Conservation (phyloP, 2,113 vertebrate genomes). For the Psophia crepitans region DNA sequence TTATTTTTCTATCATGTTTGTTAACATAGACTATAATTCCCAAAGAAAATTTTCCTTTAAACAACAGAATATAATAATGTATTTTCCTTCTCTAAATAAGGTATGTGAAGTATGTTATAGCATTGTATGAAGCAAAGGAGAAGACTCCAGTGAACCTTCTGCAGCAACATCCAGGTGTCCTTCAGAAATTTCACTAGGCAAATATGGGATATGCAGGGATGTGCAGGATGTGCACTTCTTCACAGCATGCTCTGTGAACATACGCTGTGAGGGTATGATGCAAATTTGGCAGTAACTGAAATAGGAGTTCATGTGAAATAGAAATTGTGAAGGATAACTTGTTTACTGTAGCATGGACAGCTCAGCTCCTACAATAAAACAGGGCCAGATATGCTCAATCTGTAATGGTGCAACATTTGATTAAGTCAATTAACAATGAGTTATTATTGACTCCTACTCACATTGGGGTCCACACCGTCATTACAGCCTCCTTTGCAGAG, state of each 20-base stretch:
- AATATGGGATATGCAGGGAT: accelerated
- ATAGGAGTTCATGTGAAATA: background rate
- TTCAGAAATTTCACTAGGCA: background rate
- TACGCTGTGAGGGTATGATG: background rate
- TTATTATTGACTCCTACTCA: background rate
- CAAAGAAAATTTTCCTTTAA: background rate
- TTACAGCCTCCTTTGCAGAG: background rate
- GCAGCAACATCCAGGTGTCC: background rate
- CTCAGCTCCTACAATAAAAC: background rate
- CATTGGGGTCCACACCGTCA: background rate
- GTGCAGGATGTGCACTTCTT: background rate
- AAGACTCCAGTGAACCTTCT: background rate
- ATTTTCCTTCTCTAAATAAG: background rate
- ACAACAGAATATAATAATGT: background rate
- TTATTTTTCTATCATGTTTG: background rate
- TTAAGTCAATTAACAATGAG: background rate
- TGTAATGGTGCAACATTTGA: background rate
- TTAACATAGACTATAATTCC: background rate
- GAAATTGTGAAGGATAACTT: background rate
- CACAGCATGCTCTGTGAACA: background rate
- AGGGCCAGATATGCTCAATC: background rate
- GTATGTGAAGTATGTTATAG: background rate
- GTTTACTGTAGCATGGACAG: background rate
- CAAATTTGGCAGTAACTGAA: background rate
- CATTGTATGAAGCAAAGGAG: background rate